A percentile compares a stretch with the other conserved stretches of the same genome.
Conservation (phyloP, 2,888 invertebrate genomes). For the Balanococcus diminutus region DNA sequence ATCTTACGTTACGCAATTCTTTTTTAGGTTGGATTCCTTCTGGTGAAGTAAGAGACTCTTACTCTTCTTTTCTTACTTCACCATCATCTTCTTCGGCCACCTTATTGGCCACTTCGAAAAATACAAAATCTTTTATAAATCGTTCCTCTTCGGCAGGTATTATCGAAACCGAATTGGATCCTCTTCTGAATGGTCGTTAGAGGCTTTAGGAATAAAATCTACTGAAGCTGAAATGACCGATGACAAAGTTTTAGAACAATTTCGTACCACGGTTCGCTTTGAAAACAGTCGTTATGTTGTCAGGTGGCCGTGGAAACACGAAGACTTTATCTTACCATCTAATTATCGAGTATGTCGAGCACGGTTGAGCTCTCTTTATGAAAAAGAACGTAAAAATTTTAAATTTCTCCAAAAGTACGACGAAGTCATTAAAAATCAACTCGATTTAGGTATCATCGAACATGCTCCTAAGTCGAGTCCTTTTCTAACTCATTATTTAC, state of each 20-base stretch:
- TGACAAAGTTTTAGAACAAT: background rate
- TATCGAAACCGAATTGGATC: too few relatives aligned
- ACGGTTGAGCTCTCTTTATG: background rate
- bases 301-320: background rate
- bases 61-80: too few relatives aligned
- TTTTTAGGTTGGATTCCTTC: too few relatives aligned
- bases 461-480: too few relatives aligned
- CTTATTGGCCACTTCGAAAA: too few relatives aligned
- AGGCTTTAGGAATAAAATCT: background rate
- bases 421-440: background rate
- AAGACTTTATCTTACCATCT: background rate
- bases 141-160: too few relatives aligned
- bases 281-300: background rate
- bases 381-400: too few relatives aligned
- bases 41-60: too few relatives aligned
- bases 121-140: too few relatives aligned
- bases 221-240: background rate
- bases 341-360: background rate
- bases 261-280: background rate
- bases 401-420: background rate
- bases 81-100: too few relatives aligned
- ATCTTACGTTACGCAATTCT: too few relatives aligned
- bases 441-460: too few relatives aligned
- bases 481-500: background rate
- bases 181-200: background rate